phyloP scores from a whole-genome alignment of 1,140 invertebrate species.

The Babylonia areolata region DNA sequence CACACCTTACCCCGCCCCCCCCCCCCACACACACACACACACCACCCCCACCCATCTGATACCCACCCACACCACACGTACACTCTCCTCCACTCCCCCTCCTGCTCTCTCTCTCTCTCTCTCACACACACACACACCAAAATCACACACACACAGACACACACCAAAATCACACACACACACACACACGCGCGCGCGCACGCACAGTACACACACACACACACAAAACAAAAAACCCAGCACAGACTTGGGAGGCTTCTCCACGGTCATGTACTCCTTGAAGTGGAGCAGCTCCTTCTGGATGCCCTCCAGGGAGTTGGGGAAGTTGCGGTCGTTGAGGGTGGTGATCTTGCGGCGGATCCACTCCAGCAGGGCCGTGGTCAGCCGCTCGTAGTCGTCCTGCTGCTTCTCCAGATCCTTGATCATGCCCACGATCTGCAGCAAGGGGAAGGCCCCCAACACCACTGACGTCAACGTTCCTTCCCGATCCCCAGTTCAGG shows the following conservation, averaged over 20 bases:
- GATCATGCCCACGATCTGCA: slow-evolving; percentile 94
- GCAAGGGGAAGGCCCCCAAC: neutral
- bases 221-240: too few species aligned
- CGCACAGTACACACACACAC: too few species aligned
- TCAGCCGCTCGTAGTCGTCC: slow-evolving; percentile 89
- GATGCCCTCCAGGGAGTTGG: slow-evolving; percentile 97
- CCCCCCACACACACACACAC: too few species aligned
- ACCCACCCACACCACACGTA: too few species aligned
- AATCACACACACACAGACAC: too few species aligned
- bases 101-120: too few species aligned
- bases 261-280: slow-evolving; percentile 96
- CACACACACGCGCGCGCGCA: too few species aligned
- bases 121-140: too few species aligned
- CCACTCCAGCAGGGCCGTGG: slow-evolving; percentile 93
- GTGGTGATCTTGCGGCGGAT: slow-evolving; percentile 90
- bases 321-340: slow-evolving; percentile 91
- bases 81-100: too few species aligned
- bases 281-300: slow-evolving; percentile 92
- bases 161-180: too few species aligned
- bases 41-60: too few species aligned
- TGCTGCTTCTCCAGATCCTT: slow-evolving; percentile 90
- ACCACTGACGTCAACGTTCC: neutral
- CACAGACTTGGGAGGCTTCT: slow-evolving; percentile 96
- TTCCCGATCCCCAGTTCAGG: neutral
- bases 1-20: too few species aligned